Percentiles rank a stretch among this genome's conserved stretches.
Evolutionary conservation across 35 echinoderm and acorn worm genomes (phyloP).

Genomic region (Hemicentrotus pulcherrimus): DNA sequence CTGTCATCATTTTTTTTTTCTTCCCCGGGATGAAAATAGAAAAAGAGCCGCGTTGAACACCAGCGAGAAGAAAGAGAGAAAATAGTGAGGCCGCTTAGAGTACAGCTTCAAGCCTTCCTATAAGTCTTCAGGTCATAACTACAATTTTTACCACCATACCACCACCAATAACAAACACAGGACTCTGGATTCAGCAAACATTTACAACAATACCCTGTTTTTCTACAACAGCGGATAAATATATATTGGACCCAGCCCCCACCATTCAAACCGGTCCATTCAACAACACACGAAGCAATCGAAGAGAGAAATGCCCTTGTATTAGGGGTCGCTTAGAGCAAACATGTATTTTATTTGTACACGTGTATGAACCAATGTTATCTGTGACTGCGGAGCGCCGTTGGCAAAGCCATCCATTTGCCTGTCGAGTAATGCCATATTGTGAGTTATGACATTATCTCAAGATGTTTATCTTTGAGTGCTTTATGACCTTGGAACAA

Average conservation of each 20-base stretch:
- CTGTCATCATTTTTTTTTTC: conserved; percentile 33
- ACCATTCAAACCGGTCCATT: neutral
- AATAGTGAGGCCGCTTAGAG: neutral
- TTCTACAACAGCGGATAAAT: neutral
- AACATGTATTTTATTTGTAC: neutral
- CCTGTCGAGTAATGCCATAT: neutral
- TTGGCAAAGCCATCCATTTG: neutral
- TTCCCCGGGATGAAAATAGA: neutral
- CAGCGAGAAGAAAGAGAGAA: neutral
- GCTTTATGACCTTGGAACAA: neutral
- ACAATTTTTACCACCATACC: neutral
- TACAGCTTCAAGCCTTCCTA: neutral
- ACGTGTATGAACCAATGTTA: neutral
- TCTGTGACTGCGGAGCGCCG: neutral
- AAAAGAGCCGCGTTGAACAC: neutral
- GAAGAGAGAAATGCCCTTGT: neutral
- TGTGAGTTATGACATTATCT: neutral
- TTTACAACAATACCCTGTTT: neutral
- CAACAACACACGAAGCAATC: neutral
- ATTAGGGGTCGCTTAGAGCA: neutral
- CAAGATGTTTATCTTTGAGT: neutral
- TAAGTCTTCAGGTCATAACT: neutral
- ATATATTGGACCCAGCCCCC: neutral
- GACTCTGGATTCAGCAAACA: neutral
- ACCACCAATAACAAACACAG: neutral